Evolutionary conservation across 1,140 invertebrate species (phyloP).

Genomic region (Papilio xuthus): DNA sequence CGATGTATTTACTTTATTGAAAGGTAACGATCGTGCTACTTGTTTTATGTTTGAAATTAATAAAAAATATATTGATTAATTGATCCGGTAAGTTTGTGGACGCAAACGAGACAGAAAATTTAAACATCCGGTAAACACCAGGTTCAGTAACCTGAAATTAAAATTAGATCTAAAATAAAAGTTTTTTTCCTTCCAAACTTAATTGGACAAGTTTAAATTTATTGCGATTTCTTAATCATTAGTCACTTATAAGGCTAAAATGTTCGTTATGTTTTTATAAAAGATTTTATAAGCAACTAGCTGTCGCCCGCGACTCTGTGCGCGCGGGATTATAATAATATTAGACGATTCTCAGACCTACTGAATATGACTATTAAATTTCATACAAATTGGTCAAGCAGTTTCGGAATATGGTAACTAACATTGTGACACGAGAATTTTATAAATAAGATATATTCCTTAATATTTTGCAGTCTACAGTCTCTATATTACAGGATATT

Average conservation of each 20-base stretch:
- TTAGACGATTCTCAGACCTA: too few relatives aligned
- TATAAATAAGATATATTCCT: too few relatives aligned
- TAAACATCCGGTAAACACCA: conserved; percentile 1
- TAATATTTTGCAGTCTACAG: too few relatives aligned
- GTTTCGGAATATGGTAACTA: too few relatives aligned
- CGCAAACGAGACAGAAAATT: not conserved
- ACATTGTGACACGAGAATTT: too few relatives aligned
- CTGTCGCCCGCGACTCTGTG: too few relatives aligned
- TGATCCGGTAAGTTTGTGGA: conserved; percentile 5
- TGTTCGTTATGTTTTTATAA: conserved; percentile 9
- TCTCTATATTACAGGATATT: not conserved
- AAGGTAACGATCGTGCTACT: conserved; percentile 16
- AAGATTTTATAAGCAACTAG: not conserved
- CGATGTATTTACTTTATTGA: not conserved
- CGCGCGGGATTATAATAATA: too few relatives aligned
- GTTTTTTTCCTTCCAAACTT: not conserved
- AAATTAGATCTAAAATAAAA: conserved; percentile 23
- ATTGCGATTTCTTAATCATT: not conserved
- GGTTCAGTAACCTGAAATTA: conserved; percentile 7
- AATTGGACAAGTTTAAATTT: conserved; percentile 23
- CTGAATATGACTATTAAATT: too few relatives aligned
- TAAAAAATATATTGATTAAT: conserved; percentile 1
- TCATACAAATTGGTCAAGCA: too few relatives aligned
- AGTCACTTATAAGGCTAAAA: not conserved
- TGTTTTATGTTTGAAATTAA: not conserved